Percentiles rank a stretch among this genome's conserved stretches.
phyloP scores from a whole-genome alignment of 2,797 vertebrate genomes.

The Adelosebastes latens region DNA sequence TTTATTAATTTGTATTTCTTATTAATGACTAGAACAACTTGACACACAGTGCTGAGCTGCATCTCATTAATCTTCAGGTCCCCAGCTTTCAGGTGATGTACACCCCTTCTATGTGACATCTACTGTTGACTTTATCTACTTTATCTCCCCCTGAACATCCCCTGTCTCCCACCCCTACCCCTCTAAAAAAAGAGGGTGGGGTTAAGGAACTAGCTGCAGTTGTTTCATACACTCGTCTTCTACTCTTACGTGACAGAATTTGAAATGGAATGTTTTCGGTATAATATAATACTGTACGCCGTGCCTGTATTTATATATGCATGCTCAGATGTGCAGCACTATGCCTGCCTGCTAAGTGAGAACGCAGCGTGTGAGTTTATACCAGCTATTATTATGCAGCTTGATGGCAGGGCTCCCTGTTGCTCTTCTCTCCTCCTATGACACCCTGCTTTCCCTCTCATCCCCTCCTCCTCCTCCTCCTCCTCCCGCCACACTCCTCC shows the following conservation, averaged over 20 bases:
- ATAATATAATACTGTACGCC: conserved; percentile 13
- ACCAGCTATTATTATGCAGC: conserved; percentile 34
- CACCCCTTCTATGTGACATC: too few species aligned
- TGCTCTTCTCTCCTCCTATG: conserved; percentile 32
- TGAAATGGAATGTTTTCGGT: conserved; percentile 24
- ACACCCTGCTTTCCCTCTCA: conserved; percentile 40
- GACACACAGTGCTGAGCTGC: too few species aligned
- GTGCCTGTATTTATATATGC: conserved; percentile 24
- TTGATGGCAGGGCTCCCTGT: conserved; percentile 44
- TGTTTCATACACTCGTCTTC: conserved; percentile 4
- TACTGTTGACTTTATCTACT: too few species aligned
- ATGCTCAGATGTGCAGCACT: conserved; percentile 48
- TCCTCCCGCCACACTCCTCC: conserved; percentile 10
- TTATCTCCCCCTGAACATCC: too few species aligned
- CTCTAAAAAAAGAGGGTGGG: too few species aligned
- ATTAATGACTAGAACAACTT: too few species aligned
- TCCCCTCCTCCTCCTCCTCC: conserved; percentile 21
- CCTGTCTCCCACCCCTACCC: too few species aligned
- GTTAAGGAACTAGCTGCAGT: background rate
- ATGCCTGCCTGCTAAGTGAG: conserved; percentile 36
- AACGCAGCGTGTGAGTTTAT: conserved; percentile 39
- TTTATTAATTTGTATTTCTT: too few species aligned
- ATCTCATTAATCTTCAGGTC: too few species aligned
- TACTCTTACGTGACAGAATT: conserved; percentile 32
- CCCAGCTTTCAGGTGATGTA: too few species aligned